Base-by-base conservation (phyloP, 2,888 invertebrate genomes). In the Rhogogaster chlorosoma region DNA sequence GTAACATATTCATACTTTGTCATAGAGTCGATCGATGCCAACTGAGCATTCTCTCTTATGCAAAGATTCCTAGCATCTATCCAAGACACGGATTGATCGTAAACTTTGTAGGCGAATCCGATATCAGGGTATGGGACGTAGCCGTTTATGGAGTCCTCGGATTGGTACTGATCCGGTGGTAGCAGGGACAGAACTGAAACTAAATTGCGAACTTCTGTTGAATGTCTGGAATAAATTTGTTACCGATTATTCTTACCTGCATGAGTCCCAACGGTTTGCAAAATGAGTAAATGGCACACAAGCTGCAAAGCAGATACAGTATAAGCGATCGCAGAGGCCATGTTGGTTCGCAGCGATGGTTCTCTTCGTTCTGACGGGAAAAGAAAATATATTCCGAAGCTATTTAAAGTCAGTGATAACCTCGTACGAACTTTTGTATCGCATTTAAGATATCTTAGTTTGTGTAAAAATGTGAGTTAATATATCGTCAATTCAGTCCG, bases 1-100 rank as follows among this genome's bases (percentile, higher is more conserved):
- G 15, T n/a, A 10, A 77, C 49, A 32, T 77, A 53, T 29, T 53
- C 4, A 3, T 53, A 12, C 29, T 77, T 77, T 32, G 12, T 29
- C 7, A 53, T 3, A n/a, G 77, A 53, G 53, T 77, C 77, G 4
- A 77, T 77, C 77, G 18, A 26, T 53, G 77, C 77, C 77, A 77
- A 49, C 32, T 77, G 18, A 53, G 49, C 77, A 77, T 29, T 15
- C 3, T 77, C 77, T 32, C 18, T 10, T 32, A 7, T 5, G 29
- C 77, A 77, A 1, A 29, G 53, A 15, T 53, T 32, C n/a, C 6
- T 29, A 29, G 49, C 53, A 18, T 77, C 77, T 22, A 73, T 38
- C 38, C n/a, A 73, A 36, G 71, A 38, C 22, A 42, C 42, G 10
- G 26, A 12, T 73, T 22, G 22, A 38, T 73, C 12, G 73, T 73